Conservation (phyloP, 2,113 vertebrate genomes). For the Lates calcarifer region DNA sequence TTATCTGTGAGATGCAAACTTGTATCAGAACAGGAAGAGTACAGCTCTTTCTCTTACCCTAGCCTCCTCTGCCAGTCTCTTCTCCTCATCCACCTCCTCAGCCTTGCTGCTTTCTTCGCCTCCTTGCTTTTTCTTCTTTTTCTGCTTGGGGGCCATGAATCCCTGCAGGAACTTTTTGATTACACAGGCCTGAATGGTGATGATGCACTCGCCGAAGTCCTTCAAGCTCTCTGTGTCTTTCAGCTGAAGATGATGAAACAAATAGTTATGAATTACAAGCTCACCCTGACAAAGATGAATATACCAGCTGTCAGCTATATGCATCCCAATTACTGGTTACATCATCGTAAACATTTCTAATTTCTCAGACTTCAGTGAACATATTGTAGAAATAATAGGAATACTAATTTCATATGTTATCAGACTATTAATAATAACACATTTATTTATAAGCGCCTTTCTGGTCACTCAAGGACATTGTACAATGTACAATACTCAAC, state of each 20-base stretch:
- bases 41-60: slow-evolving; percentile 84
- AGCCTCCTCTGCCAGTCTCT: slow-evolving; percentile 95
- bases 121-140: slow-evolving; percentile 91
- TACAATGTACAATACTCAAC: no score
- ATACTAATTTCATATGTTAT: background rate
- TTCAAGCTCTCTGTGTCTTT: slow-evolving; percentile 89
- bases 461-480: no score
- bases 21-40: background rate
- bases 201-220: slow-evolving; percentile 95
- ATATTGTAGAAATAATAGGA: background rate
- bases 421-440: no score
- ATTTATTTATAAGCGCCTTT: no score
- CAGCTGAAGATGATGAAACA: slow-evolving; percentile 81
- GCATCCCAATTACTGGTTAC: background rate
- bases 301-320: no score
- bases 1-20: background rate
- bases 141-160: slow-evolving; percentile 98
- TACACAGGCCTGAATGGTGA: slow-evolving; percentile 93
- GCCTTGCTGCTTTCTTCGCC: slow-evolving; percentile 89
- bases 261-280: background rate
- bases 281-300: no score
- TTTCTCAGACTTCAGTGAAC: background rate
- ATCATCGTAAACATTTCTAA: background rate
- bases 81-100: slow-evolving; percentile 97
- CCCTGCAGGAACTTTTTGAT: slow-evolving; percentile 99